phyloP scores from a whole-genome alignment of 2,888 invertebrate genomes.

The Panopea generosa region DNA sequence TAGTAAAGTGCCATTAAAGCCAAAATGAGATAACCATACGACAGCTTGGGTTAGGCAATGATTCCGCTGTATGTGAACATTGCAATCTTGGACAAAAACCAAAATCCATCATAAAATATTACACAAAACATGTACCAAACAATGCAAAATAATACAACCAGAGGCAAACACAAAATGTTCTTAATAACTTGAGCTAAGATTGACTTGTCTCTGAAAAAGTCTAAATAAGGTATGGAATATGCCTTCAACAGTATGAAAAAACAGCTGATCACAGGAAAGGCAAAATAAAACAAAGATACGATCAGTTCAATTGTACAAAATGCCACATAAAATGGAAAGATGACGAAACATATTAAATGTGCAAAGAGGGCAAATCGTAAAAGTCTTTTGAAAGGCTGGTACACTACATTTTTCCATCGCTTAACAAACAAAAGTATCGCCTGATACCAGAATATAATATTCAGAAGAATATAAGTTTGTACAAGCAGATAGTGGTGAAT shows the following conservation, averaged over 20 bases:
- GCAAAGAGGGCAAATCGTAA: neutral
- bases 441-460: conserved; percentile 35
- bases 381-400: neutral
- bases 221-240: neutral
- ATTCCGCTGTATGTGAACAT: conserved; percentile 53
- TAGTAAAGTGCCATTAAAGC: conserved; percentile 45
- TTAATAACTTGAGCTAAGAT: neutral
- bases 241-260: conserved; percentile 38
- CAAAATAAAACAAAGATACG: conserved; percentile 18
- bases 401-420: conserved; percentile 1
- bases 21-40: conserved; percentile 48
- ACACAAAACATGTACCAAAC: conserved; percentile 52
- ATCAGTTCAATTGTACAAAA: conserved; percentile 31
- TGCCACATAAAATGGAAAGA: conserved; percentile 18
- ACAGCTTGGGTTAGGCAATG: conserved; percentile 44
- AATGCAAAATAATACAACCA: conserved; percentile 13
- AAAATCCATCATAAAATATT: conserved; percentile 46
- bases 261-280: conserved; percentile 36
- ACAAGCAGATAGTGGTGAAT: conserved; percentile 25
- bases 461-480: conserved; percentile 40
- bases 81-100: conserved; percentile 46
- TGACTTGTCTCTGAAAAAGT: neutral
- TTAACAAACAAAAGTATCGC: conserved; percentile 11
- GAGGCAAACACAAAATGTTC: neutral
- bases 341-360: neutral